Percentiles rank a stretch among this genome's conserved stretches.
Conservation (phyloP, 2,797 vertebrate genomes). For the Buceros bicornis region DNA sequence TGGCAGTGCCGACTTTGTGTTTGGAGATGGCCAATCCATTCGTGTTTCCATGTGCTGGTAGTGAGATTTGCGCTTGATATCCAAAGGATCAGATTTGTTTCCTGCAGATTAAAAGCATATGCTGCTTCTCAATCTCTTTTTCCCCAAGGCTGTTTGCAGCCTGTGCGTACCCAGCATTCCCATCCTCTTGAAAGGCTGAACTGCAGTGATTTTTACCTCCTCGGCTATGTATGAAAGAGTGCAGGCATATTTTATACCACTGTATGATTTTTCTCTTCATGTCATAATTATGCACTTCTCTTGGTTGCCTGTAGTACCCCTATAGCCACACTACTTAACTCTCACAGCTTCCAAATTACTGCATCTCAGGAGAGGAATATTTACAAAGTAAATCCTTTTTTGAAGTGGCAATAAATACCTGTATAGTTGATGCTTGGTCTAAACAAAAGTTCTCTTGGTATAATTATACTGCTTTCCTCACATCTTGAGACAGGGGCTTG, state of each 20-base stretch:
- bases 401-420: background rate
- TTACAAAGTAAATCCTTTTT: background rate
- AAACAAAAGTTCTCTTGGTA: background rate
- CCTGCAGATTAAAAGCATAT: conserved; percentile 1
- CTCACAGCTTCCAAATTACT: background rate
- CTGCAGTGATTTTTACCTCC: background rate
- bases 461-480: background rate
- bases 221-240: background rate
- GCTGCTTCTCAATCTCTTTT: background rate
- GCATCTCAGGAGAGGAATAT: background rate
- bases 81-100: conserved; percentile 24
- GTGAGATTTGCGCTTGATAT: conserved; percentile 17
- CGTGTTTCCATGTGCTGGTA: background rate
- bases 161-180: background rate
- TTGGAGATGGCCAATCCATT: background rate
- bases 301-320: background rate
- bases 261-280: background rate
- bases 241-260: background rate
- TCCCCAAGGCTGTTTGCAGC: background rate
- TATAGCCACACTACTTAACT: background rate
- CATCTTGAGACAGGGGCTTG: background rate
- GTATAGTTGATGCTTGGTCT: background rate
- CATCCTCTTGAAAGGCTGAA: background rate
- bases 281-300: background rate
- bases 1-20: background rate